Evolutionary conservation across 2,888 invertebrate species (phyloP).

Genomic region (Lasioglossum vierecki): DNA sequence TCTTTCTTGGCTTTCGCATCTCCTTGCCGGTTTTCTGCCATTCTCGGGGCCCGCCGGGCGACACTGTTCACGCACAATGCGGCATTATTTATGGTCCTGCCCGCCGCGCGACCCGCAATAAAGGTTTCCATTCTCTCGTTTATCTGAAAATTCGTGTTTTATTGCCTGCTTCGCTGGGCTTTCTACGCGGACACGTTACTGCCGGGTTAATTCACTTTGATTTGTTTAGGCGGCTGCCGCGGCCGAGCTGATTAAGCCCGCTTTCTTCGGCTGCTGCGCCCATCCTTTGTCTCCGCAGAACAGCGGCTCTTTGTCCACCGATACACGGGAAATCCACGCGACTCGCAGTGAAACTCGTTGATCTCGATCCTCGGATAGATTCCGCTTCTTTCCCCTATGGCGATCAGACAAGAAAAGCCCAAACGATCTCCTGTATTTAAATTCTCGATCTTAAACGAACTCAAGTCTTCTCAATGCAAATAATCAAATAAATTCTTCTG

Average conservation of each 20-base stretch:
- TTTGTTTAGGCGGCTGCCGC: conserved; percentile 31
- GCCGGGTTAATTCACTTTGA: conserved; percentile 42
- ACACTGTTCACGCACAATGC: conserved; percentile 56
- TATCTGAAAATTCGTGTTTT: conserved; percentile 59
- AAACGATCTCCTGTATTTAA: not conserved
- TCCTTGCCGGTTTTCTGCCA: conserved; percentile 22
- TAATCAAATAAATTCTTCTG: too few species aligned
- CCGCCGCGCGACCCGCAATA: conserved; percentile 33
- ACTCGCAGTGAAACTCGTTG: not conserved
- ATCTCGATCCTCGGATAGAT: not conserved
- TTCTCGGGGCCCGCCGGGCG: conserved; percentile 3
- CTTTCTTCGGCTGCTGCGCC: not conserved
- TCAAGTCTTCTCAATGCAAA: too few species aligned
- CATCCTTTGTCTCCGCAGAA: conserved; percentile 7
- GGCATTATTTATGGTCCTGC: conserved; percentile 52
- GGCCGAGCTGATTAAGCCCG: conserved; percentile 27
- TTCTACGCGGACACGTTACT: conserved; percentile 17
- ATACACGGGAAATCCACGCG: not conserved
- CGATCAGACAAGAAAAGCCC: not conserved
- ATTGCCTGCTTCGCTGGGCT: conserved; percentile 24
- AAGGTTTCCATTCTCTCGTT: conserved; percentile 48
- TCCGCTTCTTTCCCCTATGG: too few species aligned
- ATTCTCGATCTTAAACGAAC: not conserved
- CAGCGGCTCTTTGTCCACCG: conserved; percentile 4
- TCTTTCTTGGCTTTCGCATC: conserved; percentile 42